A percentile compares a stretch with the other conserved stretches of the same genome.
phyloP scores from a whole-genome alignment of 2,113 vertebrate species.

The Salvelinus fontinalis region DNA sequence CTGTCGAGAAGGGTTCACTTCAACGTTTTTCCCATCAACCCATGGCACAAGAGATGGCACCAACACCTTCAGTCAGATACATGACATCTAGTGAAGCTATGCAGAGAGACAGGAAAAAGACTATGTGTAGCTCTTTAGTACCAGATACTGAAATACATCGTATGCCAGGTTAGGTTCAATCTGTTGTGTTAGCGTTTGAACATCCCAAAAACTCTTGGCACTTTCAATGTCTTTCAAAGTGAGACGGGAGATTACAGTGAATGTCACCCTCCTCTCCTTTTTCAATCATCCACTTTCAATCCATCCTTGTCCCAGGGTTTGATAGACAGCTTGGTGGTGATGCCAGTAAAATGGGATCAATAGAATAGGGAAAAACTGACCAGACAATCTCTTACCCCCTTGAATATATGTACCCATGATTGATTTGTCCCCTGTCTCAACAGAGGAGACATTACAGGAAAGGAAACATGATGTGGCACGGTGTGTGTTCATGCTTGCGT shows the following conservation, averaged over 20 bases:
- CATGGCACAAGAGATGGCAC: constrained; percentile 35
- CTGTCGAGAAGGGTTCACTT: constrained; percentile 43
- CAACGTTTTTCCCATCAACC: constrained; percentile 47
- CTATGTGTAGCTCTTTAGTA: not conserved
- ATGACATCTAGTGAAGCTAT: constrained; percentile 36
- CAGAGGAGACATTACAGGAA: constrained; percentile 68
- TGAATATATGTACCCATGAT: constrained; percentile 74
- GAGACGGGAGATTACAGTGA: constrained; percentile 64
- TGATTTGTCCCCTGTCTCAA: constrained; percentile 73
- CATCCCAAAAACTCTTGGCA: constrained; percentile 22
- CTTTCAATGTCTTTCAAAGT: constrained; percentile 56
- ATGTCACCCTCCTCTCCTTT: constrained; percentile 72
- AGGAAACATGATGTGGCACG: constrained; percentile 53
- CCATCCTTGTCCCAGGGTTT: constrained; percentile 61
- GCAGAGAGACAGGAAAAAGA: constrained; percentile 27
- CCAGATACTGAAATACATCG: no score
- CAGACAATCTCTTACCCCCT: constrained; percentile 76
- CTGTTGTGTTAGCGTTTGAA: not conserved
- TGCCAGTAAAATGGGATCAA: constrained; percentile 77
- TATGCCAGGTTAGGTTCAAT: not conserved
- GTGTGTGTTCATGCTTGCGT: not conserved
- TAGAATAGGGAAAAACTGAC: constrained; percentile 70
- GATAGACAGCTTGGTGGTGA: constrained; percentile 71
- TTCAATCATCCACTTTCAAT: constrained; percentile 76
- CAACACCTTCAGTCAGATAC: constrained; percentile 42